Evolutionary conservation across 2,797 vertebrate species (phyloP).

Genomic region (Xenentodon cancila): DNA sequence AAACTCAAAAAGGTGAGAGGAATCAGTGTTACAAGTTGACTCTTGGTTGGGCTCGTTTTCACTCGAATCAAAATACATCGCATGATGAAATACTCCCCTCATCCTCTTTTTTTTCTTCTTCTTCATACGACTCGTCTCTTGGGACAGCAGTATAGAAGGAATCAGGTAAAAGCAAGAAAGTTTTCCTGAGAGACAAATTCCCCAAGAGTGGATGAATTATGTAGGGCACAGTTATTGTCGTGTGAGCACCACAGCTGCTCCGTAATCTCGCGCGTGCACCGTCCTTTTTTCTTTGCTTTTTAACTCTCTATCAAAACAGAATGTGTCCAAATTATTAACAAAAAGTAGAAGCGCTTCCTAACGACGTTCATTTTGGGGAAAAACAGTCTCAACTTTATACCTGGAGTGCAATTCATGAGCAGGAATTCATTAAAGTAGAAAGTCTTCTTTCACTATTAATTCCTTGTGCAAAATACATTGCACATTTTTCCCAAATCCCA

Average conservation of each 20-base stretch:
- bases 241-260: conserved; percentile 45
- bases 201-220: conserved; percentile 74
- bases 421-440: conserved; percentile 15
- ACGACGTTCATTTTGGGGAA: background rate
- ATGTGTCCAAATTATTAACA: background rate
- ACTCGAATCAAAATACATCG: conserved; percentile 28
- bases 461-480: conserved; percentile 48
- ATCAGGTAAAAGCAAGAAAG: conserved; percentile 63
- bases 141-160: conserved; percentile 53
- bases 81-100: conserved; percentile 42
- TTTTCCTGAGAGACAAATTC: conserved; percentile 58
- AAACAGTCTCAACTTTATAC: conserved; percentile 21
- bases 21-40: conserved; percentile 16
- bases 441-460: conserved; percentile 40
- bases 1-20: conserved; percentile 11
- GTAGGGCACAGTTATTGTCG: conserved; percentile 65
- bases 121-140: conserved; percentile 45
- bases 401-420: background rate
- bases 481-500: conserved; percentile 53
- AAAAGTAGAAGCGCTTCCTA: background rate
- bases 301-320: conserved; percentile 5
- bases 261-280: conserved; percentile 27
- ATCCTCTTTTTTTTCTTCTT: background rate
- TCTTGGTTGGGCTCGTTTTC: conserved; percentile 26
- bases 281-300: background rate